Conservation (phyloP, 2,888 invertebrate species). For the Dolomedes plantarius region DNA sequence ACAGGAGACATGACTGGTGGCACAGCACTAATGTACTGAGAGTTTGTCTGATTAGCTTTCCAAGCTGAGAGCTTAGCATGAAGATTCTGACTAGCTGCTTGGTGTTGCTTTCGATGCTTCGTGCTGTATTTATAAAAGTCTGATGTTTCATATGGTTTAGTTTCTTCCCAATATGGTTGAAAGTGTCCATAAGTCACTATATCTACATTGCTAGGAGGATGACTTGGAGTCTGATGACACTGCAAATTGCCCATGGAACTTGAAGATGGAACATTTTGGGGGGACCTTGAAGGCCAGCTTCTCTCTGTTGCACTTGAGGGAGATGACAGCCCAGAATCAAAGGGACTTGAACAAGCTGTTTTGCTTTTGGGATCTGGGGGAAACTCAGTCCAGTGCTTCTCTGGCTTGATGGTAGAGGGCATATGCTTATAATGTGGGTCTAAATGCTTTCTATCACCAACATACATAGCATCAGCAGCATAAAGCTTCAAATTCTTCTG, state of each 20-base stretch:
- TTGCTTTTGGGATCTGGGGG: conserved; percentile 13
- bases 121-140: conserved; percentile 99
- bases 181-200: conserved; percentile 90
- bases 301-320: conserved; percentile 42
- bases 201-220: conserved; percentile 50
- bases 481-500: conserved; percentile 52
- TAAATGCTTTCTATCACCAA: conserved; percentile 19
- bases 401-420: conserved; percentile 1
- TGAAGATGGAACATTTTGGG: conserved; percentile 36
- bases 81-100: conserved; percentile 54
- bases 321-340: conserved; percentile 35
- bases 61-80: conserved; percentile 55
- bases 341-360: conserved; percentile 29
- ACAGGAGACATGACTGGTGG: conserved; percentile 56
- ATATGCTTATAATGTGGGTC: background rate
- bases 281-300: conserved; percentile 36
- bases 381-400: conserved; percentile 38
- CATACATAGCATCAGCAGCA: conserved; percentile 44
- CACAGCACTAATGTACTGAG: background rate
- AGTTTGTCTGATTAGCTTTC: conserved; percentile 46
- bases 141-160: conserved; percentile 98
- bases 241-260: conserved; percentile 50
- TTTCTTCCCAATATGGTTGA: conserved; percentile 91
- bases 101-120: conserved; percentile 84
- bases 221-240: conserved; percentile 22